Base-by-base conservation (phyloP, 1,140 invertebrate genomes). In the Rhagoletis pomonella region DNA sequence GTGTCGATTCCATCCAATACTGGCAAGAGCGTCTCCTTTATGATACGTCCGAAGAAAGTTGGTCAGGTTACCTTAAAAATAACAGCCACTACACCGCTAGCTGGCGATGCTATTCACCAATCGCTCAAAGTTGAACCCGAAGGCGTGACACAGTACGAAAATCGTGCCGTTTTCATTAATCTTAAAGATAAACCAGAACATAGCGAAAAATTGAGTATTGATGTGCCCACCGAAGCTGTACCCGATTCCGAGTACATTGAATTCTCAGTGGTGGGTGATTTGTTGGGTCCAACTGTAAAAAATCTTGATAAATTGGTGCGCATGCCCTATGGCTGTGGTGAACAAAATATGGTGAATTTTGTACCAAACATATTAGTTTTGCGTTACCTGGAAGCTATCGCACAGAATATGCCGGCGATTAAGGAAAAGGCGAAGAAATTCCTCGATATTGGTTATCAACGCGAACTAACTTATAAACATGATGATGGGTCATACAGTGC, bases 301-400 rank as follows among this genome's bases (percentile, higher is more conserved):
- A 96, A 97, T 91, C 92, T 97, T 19, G 96, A 96, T 29, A 95
- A 95, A 88, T 93, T 99, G 12, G 95, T 99, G 12, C 95, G 95
- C 90, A 96, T 98, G 94, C 98, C 98, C 0, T 97, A 96, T 89
- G 98, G 97, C 2, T 99, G 98, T 93, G 98, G 98, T 55, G 98
- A 99, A 94, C 98, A 99, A 92, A 99, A 99, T 91, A 98, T 99
- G 96, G 93, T 98, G 0, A 97, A 97, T 90, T 97, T 98, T 90
- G 97, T 98, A 17, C 97, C 98, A 3, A 98, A 98, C 92, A 97
- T 99, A 90, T 96, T 98, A 60, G 95, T 98, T 69, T 92, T 97
- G 2, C 95, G 97, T 90, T 99, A 99, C 91, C 88, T 94, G 67
- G 90, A 91, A 67, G 93, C 90, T 9, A 94, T 89, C 5, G 87